phyloP scores from a whole-genome alignment of 2,113 vertebrate genomes.

The Grallaria varia region DNA sequence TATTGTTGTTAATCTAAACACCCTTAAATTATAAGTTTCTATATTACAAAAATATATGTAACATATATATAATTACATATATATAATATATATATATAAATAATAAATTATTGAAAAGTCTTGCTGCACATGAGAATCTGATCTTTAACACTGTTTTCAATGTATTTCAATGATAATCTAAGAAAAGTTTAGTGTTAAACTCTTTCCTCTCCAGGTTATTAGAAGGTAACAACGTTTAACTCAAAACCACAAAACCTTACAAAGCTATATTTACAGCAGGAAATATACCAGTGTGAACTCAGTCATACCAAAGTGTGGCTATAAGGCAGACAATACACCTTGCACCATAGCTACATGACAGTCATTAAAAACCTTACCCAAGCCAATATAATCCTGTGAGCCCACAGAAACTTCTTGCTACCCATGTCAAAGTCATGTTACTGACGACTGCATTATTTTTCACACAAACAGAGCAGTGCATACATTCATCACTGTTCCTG shows the following conservation, averaged over 20 bases:
- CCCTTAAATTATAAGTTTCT: not conserved
- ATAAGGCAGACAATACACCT: not conserved
- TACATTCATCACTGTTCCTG: not conserved
- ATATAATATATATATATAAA: not conserved
- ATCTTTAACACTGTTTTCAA: not conserved
- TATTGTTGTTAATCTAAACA: not conserved
- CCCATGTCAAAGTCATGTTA: not conserved
- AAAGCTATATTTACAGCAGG: not conserved
- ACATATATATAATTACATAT: not conserved
- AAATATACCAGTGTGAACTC: not conserved
- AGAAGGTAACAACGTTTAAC: not conserved
- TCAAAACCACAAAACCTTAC: not conserved
- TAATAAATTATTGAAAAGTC: not conserved
- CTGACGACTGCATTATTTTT: not conserved
- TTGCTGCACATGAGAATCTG: not conserved
- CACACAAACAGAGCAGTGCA: not conserved
- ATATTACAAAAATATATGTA: not conserved
- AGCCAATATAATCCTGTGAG: not conserved
- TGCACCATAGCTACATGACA: not conserved
- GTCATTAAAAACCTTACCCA: not conserved
- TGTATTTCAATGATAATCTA: not conserved
- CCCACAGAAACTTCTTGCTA: not conserved
- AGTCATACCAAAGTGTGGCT: not conserved
- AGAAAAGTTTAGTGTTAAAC: not conserved
- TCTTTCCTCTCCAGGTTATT: not conserved